Conservation (phyloP, 2,113 vertebrate species). For the Zootoca vivipara region DNA sequence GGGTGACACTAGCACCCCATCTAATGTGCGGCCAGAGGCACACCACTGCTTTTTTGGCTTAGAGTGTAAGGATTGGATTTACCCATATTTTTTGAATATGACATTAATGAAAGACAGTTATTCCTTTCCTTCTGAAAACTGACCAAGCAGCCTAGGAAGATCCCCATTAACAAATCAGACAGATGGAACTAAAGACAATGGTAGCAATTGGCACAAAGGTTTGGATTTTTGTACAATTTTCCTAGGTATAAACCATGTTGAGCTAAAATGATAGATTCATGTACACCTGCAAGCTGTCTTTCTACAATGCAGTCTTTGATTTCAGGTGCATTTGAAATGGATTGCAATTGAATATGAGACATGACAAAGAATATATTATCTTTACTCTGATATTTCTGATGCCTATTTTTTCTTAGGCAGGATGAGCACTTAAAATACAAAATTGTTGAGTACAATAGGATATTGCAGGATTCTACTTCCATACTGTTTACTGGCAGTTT, state of each 20-base stretch:
- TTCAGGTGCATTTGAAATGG: slow-evolving; percentile 17
- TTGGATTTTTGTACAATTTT: background rate
- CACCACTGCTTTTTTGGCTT: background rate
- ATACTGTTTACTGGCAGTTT: background rate
- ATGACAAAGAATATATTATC: background rate
- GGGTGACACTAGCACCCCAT: background rate
- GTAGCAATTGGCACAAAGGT: background rate
- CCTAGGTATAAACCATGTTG: accelerated
- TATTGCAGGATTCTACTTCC: background rate
- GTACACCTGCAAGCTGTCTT: background rate
- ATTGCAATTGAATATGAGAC: slow-evolving; percentile 18
- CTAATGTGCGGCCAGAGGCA: background rate
- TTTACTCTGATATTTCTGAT: slow-evolving; percentile 22
- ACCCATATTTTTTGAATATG: background rate
- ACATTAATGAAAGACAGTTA: background rate
- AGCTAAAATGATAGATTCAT: background rate
- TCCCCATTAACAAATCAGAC: background rate
- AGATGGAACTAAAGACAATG: background rate
- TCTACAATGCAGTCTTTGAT: slow-evolving; percentile 2
- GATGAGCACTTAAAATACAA: slow-evolving; percentile 9
- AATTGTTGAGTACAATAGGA: background rate
- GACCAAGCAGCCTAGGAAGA: background rate
- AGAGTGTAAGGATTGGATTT: background rate
- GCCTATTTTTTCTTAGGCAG: background rate
- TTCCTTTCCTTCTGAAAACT: slow-evolving; percentile 5